These are phyloP conservation scores for Cheirogaleus medius DNA, from an alignment of 2,113 vertebrate genomes.

Conservation along the genomic window DNA sequence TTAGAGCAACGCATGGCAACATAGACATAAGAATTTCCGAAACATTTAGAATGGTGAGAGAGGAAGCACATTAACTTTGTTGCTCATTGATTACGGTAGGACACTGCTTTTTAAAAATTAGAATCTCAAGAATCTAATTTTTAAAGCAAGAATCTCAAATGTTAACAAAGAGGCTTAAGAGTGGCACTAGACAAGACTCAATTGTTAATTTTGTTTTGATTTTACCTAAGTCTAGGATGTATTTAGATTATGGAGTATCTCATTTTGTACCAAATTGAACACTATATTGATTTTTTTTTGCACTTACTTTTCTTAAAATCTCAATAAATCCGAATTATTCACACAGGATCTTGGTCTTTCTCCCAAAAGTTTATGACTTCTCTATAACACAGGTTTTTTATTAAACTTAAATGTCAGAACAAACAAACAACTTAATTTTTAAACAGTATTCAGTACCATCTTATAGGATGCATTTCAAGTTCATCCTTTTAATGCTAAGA, in stretches of 20 bases:
- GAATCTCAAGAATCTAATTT: no score
- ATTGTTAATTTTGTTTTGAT: background rate
- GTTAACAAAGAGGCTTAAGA: background rate
- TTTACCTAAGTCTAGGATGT: background rate
- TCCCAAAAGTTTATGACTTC: background rate
- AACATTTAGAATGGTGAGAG: background rate
- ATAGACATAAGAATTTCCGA: background rate
- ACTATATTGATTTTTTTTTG: background rate
- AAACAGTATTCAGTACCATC: background rate
- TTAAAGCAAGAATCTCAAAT: background rate
- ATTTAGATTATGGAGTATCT: slow-evolving; percentile 13
- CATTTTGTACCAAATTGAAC: background rate
- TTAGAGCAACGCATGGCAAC: background rate
- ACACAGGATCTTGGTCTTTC: background rate
- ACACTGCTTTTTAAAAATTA: slow-evolving; percentile 14
- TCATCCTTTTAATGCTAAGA: background rate
- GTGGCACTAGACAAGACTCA: background rate
- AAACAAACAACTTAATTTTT: background rate
- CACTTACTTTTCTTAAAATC: background rate
- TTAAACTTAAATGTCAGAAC: background rate
- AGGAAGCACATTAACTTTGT: background rate
- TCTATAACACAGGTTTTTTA: slow-evolving; percentile 29
- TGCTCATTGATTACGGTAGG: background rate
- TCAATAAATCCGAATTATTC: background rate
- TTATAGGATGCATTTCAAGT: background rate